A percentile compares a stretch with the other conserved stretches of the same genome.
Evolutionary conservation across 2,888 invertebrate genomes (phyloP).

Genomic region (Uropetala carovei): DNA sequence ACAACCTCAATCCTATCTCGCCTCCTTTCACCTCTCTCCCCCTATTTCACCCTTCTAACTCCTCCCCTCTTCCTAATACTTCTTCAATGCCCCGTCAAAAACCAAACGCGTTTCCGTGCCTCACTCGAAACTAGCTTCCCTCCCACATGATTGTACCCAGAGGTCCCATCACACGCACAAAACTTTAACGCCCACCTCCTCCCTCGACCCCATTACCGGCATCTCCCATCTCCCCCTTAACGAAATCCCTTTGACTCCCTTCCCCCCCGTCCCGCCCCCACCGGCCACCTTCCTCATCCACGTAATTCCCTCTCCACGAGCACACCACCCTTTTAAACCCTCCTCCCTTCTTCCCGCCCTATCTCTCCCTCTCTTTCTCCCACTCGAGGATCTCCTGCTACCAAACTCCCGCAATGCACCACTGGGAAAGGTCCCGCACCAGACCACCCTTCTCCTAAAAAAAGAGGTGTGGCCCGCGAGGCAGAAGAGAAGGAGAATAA

Average conservation of each 20-base stretch:
- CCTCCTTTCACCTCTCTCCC: too few relatives aligned
- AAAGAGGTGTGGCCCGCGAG: background rate
- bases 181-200: too few relatives aligned
- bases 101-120: too few relatives aligned
- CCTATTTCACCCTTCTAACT: too few relatives aligned
- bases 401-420: conserved; percentile 46
- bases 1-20: too few relatives aligned
- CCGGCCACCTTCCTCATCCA: background rate
- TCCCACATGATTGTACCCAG: too few relatives aligned
- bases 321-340: background rate
- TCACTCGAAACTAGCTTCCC: too few relatives aligned
- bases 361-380: background rate
- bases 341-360: background rate
- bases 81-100: too few relatives aligned
- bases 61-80: too few relatives aligned
- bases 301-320: background rate
- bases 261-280: background rate
- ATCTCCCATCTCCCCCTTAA: too few relatives aligned
- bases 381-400: background rate
- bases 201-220: too few relatives aligned
- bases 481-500: background rate
- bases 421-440: background rate
- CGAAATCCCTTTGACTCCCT: background rate
- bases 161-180: too few relatives aligned
- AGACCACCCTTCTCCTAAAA: background rate